phyloP scores from a whole-genome alignment of 2,888 invertebrate genomes.

The Pristionchus mayeri region DNA sequence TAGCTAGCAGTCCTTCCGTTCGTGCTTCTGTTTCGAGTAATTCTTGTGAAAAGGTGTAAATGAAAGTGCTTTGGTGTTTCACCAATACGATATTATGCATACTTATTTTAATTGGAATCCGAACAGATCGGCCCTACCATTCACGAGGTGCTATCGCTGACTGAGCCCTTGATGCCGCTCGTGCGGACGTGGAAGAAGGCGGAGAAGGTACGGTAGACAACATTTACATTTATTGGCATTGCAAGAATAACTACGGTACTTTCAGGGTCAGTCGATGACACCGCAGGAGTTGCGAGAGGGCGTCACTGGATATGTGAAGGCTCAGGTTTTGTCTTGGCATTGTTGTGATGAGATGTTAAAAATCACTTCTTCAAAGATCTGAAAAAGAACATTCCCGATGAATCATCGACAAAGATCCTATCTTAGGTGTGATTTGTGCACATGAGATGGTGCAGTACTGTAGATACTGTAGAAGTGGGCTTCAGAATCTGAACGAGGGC shows the following conservation, averaged over 20 bases:
- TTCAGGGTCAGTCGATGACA: constrained; percentile 44
- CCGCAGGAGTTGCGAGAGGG: constrained; percentile 51
- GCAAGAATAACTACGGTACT: constrained; percentile 11
- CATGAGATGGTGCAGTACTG: too few relatives aligned
- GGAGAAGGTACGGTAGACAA: constrained; percentile 39
- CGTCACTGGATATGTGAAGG: constrained; percentile 63
- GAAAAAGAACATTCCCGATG: too few relatives aligned
- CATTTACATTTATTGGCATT: too few relatives aligned
- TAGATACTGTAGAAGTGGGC: too few relatives aligned
- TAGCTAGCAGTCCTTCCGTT: too few relatives aligned
- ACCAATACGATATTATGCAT: neutral
- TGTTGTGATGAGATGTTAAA: too few relatives aligned
- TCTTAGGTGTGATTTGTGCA: too few relatives aligned
- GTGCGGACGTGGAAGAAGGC: constrained; percentile 46
- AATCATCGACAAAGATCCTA: too few relatives aligned
- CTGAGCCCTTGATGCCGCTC: constrained; percentile 42
- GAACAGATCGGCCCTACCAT: constrained; percentile 39
- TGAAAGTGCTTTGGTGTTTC: neutral
- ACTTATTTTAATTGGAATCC: too few relatives aligned
- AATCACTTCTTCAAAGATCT: too few relatives aligned
- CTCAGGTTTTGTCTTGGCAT: constrained; percentile 58
- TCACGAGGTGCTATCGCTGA: constrained; percentile 48
- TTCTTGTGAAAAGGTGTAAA: neutral
- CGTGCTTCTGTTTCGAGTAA: too few relatives aligned
- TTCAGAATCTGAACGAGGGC: constrained; percentile 57